These are phyloP conservation scores for Agrochola circellaris DNA, from an alignment of 2,888 invertebrate genomes.

Conservation along the genomic window DNA sequence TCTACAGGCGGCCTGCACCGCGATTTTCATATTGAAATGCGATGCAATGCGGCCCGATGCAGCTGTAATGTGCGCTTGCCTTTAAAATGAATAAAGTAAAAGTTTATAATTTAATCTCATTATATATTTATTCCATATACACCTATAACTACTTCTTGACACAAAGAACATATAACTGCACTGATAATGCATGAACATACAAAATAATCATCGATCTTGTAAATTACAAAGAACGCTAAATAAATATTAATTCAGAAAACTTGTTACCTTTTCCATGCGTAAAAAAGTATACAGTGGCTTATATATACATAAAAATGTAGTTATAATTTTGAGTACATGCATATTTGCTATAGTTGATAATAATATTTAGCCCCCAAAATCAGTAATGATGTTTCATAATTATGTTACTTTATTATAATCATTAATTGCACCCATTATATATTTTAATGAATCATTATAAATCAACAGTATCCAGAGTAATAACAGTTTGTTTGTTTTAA, in stretches of 20 bases:
- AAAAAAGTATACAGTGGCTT: slow-evolving; percentile 68
- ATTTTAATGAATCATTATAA: slow-evolving; percentile 49
- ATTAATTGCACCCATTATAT: slow-evolving; percentile 65
- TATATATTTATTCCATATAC: slow-evolving; percentile 89
- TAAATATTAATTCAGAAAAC: slow-evolving; percentile 67
- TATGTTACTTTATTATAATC: slow-evolving; percentile 45
- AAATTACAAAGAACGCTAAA: slow-evolving; percentile 58
- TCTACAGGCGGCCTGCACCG: neutral
- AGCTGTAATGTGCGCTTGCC: neutral
- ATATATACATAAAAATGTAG: slow-evolving; percentile 64
- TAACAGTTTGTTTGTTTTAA: slow-evolving; percentile 6
- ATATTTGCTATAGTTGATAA: slow-evolving; percentile 52
- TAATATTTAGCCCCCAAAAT: slow-evolving; percentile 53
- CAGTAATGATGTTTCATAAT: slow-evolving; percentile 47
- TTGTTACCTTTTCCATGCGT: slow-evolving; percentile 64
- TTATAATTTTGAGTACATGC: slow-evolving; percentile 66
- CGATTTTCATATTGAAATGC: neutral
- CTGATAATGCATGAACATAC: slow-evolving; percentile 68
- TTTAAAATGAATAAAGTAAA: slow-evolving; percentile 65
- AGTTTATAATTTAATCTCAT: slow-evolving; percentile 72
- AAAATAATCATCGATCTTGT: slow-evolving; percentile 65
- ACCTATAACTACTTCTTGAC: slow-evolving; percentile 88
- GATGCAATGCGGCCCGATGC: neutral
- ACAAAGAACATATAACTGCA: slow-evolving; percentile 79
- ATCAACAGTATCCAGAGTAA: slow-evolving; percentile 29